A percentile compares a stretch with the other conserved stretches of the same genome.
Evolutionary conservation across 2,888 invertebrate genomes (phyloP).

Genomic region (Cotesia congregata): DNA sequence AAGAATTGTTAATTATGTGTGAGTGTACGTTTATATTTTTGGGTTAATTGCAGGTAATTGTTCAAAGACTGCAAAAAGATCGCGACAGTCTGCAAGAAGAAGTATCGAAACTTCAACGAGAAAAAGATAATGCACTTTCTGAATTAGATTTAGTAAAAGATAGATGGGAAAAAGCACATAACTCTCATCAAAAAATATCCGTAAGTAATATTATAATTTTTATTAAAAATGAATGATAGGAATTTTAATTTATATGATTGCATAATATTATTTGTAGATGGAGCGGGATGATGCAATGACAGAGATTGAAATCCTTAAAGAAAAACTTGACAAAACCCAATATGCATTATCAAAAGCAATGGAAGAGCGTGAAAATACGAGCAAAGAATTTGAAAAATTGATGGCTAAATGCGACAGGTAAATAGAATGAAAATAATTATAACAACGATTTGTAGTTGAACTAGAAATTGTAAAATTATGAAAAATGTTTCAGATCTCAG

Average conservation of each 20-base stretch:
- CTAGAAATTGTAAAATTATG: background rate
- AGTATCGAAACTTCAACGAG: constrained; percentile 85
- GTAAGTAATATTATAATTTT: constrained; percentile 67
- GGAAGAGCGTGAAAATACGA: constrained; percentile 89
- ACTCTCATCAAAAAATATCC: constrained; percentile 86
- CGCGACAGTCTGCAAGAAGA: constrained; percentile 86
- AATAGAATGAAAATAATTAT: constrained; percentile 38
- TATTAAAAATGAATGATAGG: background rate
- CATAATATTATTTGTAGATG: constrained; percentile 73
- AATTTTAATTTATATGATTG: background rate
- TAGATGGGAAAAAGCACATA: constrained; percentile 89
- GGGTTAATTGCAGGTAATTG: constrained; percentile 74
- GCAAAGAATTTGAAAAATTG: constrained; percentile 93
- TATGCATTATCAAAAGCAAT: constrained; percentile 86
- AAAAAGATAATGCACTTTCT: constrained; percentile 86
- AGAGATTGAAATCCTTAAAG: constrained; percentile 88
- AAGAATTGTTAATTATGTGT: background rate
- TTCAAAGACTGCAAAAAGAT: constrained; percentile 88
- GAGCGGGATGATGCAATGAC: constrained; percentile 89
- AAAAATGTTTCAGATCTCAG: constrained; percentile 77
- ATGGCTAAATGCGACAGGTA: constrained; percentile 93
- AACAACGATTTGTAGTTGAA: background rate
- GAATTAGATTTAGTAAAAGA: constrained; percentile 91
- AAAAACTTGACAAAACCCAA: constrained; percentile 90
- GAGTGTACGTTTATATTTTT: background rate